Base-by-base conservation (phyloP, 2,113 vertebrate genomes). In the Oncorhynchus keta region DNA sequence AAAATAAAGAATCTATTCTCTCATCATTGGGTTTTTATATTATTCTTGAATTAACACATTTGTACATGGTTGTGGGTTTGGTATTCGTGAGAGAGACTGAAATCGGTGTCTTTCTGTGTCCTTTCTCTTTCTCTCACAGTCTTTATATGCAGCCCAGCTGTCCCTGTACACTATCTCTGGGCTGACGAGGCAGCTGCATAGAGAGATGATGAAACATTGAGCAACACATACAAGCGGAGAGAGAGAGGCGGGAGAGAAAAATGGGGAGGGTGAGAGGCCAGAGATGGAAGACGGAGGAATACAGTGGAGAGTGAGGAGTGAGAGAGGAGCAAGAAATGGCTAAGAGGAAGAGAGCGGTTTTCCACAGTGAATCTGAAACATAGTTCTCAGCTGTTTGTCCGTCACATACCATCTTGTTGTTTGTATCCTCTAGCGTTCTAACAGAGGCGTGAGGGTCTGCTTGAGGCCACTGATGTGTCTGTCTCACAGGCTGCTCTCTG, bases 201-300 rank as follows among this genome's bases (percentile, higher is more conserved):
- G 81, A 72, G 65, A 72, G 26, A 78, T 82, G 75, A 80, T 75
- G 75, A 79, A 79, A 85, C 66, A 59, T 16, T 39, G 9, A 71
- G 81, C 72, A 45, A 45, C 9, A 45, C 39, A 45, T 45, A 45
- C 8, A 55, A 51, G 74, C 39, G 67, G 55, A 24, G 12, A 55
- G 20, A n/a, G 48, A 64, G 5, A 20, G 20, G 12, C 9, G 35
- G 35, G 35, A 55, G 20, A n/a, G 48, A 45, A 5, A 20, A 28
- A 20, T 9, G 35, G 35, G 35, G 39, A 39, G 8, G 39, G 51
- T 62, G 68, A 76, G 49, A 59, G 22, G 26, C 22, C 7, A 66
- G 49, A 59, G 45, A 35, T 8, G n/a, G 39, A 16, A 35, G 28
- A 16, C n/a, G 48, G 61, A 59, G 13, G 18, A 48, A 30, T 32